phyloP scores from a whole-genome alignment of 1,140 invertebrate genomes.

The Meteorus sp. region DNA sequence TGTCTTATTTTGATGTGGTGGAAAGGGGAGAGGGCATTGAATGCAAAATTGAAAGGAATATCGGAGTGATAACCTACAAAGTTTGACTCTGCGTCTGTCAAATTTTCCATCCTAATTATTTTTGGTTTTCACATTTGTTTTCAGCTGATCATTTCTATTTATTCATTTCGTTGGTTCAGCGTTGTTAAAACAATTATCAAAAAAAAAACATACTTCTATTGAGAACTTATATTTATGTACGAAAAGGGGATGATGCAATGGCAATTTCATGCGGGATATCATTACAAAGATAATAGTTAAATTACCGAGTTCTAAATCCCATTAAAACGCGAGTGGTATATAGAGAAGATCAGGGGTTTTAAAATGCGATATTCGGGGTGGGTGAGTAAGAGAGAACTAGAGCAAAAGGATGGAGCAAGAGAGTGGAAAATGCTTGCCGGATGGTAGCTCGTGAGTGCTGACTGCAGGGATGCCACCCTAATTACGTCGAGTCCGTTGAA shows the following conservation, averaged over 20 bases:
- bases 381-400: not conserved
- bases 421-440: not conserved
- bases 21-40: too few relatives aligned
- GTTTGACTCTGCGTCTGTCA: too few relatives aligned
- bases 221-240: too few relatives aligned
- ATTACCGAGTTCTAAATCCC: slow-evolving; percentile 21
- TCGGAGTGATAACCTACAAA: too few relatives aligned
- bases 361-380: too few relatives aligned
- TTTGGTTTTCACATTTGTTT: too few relatives aligned
- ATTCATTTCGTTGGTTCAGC: too few relatives aligned
- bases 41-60: too few relatives aligned
- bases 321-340: slow-evolving; percentile 10
- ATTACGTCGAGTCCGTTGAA: slow-evolving; percentile 3
- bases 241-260: slow-evolving; percentile 1
- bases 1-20: too few relatives aligned
- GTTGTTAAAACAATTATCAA: not conserved
- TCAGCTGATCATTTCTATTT: too few relatives aligned
- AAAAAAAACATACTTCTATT: slow-evolving; percentile 5
- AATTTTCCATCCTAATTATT: too few relatives aligned
- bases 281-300: slow-evolving; percentile 14
- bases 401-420: not conserved
- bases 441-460: slow-evolving; percentile 1
- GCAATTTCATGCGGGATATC: slow-evolving; percentile 8
- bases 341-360: too few relatives aligned
- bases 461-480: slow-evolving; percentile 19